A percentile compares a stretch with the other conserved stretches of the same genome.
These are phyloP conservation scores for Xanthorhoe spadicearia DNA, from an alignment of 2,888 invertebrate genomes.

Conservation along the genomic window DNA sequence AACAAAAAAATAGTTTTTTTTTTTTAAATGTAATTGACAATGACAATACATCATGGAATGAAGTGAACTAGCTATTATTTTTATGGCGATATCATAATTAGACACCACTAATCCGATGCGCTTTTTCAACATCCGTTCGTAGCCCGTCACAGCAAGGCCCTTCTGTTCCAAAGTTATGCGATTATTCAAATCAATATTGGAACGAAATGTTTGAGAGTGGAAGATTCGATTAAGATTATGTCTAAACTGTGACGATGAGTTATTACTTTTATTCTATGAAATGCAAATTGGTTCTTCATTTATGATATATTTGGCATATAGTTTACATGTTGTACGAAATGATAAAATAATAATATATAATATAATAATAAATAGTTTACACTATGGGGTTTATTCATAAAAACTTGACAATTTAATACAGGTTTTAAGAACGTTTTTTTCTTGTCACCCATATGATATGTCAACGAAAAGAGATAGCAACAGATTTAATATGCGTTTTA, in stretches of 20 bases:
- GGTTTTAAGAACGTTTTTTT: no score
- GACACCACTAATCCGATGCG: slow-evolving; percentile 32
- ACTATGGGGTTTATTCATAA: no score
- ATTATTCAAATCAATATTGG: slow-evolving; percentile 39
- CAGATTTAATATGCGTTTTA: no score
- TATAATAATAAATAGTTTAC: no score
- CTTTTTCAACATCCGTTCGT: slow-evolving; percentile 28
- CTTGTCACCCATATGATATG: no score
- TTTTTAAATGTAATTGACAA: no score
- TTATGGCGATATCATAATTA: neutral
- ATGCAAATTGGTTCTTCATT: neutral
- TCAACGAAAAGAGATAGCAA: no score
- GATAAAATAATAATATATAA: no score
- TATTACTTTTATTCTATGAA: slow-evolving; percentile 15
- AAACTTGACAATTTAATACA: no score
- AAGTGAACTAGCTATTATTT: no score
- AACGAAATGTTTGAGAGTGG: slow-evolving; percentile 21
- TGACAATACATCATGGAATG: no score
- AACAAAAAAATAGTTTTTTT: no score
- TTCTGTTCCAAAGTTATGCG: slow-evolving; percentile 37
- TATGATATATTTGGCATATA: neutral
- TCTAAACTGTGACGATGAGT: slow-evolving; percentile 17
- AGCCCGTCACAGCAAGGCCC: slow-evolving; percentile 34
- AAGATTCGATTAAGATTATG: slow-evolving; percentile 27
- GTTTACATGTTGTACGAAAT: neutral